Base-by-base conservation (phyloP, 2,797 vertebrate genomes). In the Steatocranus sp. region DNA sequence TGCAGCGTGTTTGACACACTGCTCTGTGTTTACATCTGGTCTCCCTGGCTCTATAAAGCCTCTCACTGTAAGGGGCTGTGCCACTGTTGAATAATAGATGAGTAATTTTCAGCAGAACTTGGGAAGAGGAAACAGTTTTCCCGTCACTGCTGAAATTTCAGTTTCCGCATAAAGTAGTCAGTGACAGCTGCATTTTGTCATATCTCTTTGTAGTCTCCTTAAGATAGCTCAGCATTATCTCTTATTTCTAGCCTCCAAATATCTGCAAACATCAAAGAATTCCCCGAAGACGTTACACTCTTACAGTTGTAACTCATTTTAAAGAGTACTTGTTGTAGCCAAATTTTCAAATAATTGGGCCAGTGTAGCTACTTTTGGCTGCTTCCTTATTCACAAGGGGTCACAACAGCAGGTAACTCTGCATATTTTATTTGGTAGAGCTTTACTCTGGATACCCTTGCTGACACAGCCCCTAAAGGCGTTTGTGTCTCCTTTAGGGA, bases 121-220 rank as follows among this genome's bases (percentile, higher is more conserved):
- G 48, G 38, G 2, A 51, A 43, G 54, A 61, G 76, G n/a, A 82
- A 89, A 82, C 82, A 89, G 8, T 86, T 84, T 83, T 80, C 63
- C 36, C 23, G 9, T 15, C 75, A 87, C 38, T 83, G 58, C 82
- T 63, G 25, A 75, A 53, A 61, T 87, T 88, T 46, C 80, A 36
- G 32, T 17, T 38, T 50, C 46, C 11, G 5, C 53, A 83, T 23
- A 80, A 66, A 63, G 48, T 53, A 41, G 23, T 50, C 27, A 30
- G 14, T 49, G 20, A 74, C 7, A 75, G 50, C 36, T 49, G 48
- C 74, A 41, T 7, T 56, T 66, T 81, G 58, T 56, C 43, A 48
- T 48, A n/a, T 48, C 25, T n/a, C 43, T 73, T 73, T 73, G 15
- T 18, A n/a, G 25, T 30, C 66, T 48, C 66, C 41, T 48, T 73